Evolutionary conservation across 2,113 vertebrate genomes (phyloP).

Genomic region (Hyla sarda): DNA sequence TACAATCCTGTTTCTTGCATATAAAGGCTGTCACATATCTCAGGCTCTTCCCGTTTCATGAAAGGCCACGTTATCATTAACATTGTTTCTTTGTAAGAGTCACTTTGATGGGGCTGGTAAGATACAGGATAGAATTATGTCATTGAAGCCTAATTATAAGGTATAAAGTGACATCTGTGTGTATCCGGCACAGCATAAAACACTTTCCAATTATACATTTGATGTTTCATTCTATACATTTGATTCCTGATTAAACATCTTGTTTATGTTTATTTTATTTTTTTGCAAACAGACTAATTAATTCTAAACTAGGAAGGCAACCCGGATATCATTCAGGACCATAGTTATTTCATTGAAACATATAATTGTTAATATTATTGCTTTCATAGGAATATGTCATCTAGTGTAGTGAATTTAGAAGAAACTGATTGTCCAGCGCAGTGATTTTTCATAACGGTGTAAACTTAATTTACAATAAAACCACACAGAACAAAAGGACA

Average conservation of each 20-base stretch:
- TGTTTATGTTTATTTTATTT: neutral
- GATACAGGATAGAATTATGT: conserved; percentile 27
- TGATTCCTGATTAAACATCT: neutral
- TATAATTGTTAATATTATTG: too few species aligned
- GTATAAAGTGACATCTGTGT: conserved; percentile 4
- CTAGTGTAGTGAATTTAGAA: too few species aligned
- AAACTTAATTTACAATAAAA: too few species aligned
- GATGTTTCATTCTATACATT: conserved; percentile 30
- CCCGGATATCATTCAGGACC: neutral
- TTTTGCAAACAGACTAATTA: conserved; percentile 13
- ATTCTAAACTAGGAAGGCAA: neutral
- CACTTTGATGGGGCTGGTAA: conserved; percentile 37
- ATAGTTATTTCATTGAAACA: too few species aligned
- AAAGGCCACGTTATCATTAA: conserved; percentile 34
- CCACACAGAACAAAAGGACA: too few species aligned
- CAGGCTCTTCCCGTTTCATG: neutral
- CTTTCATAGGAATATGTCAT: too few species aligned
- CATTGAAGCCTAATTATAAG: conserved; percentile 18
- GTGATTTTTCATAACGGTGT: too few species aligned
- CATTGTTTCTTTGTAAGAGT: conserved; percentile 25
- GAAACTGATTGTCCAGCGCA: too few species aligned
- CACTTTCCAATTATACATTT: conserved; percentile 11
- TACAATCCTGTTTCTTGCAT: conserved; percentile 3
- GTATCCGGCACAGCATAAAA: neutral
- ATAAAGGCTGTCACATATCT: conserved; percentile 35